phyloP scores from a whole-genome alignment of 1,140 invertebrate genomes.

The Episyrphus balteatus region DNA sequence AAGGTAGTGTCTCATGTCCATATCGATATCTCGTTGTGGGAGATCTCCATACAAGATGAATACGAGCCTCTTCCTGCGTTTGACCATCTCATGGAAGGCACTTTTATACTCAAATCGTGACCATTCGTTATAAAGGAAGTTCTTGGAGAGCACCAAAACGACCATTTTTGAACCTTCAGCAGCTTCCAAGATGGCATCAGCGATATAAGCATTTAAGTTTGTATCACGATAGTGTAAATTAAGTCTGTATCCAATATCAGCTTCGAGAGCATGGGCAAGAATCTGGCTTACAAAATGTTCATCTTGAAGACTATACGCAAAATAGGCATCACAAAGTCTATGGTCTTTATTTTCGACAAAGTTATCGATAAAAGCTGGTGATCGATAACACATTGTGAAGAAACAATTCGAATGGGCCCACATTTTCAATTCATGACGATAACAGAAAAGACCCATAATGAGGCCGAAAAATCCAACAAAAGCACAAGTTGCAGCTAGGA shows the following conservation, averaged over 20 bases:
- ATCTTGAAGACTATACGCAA: slow-evolving; percentile 84
- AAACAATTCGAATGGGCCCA: slow-evolving; percentile 76
- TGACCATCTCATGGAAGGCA: slow-evolving; percentile 81
- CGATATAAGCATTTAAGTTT: slow-evolving; percentile 70
- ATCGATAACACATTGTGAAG: slow-evolving; percentile 68
- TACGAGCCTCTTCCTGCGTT: slow-evolving; percentile 68
- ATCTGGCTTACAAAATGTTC: slow-evolving; percentile 79
- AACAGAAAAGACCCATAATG: slow-evolving; percentile 64
- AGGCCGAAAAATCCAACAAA: slow-evolving; percentile 60
- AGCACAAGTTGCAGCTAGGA: slow-evolving; percentile 60
- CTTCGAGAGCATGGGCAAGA: slow-evolving; percentile 69
- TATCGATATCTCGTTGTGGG: slow-evolving; percentile 73
- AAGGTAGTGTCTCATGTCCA: slow-evolving; percentile 77
- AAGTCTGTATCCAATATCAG: slow-evolving; percentile 63
- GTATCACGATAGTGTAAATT: slow-evolving; percentile 80
- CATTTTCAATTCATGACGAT: slow-evolving; percentile 68
- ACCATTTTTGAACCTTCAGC: slow-evolving; percentile 82
- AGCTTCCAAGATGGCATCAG: slow-evolving; percentile 81
- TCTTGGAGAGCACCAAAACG: slow-evolving; percentile 81
- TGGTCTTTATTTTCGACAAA: slow-evolving; percentile 65
- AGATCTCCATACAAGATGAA: slow-evolving; percentile 76
- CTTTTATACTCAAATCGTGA: slow-evolving; percentile 86
- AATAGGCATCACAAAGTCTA: slow-evolving; percentile 79
- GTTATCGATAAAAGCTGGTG: slow-evolving; percentile 55
- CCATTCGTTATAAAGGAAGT: slow-evolving; percentile 91